Conservation (phyloP, 92 coral and sea anemone species). For the Muricea muricata region DNA sequence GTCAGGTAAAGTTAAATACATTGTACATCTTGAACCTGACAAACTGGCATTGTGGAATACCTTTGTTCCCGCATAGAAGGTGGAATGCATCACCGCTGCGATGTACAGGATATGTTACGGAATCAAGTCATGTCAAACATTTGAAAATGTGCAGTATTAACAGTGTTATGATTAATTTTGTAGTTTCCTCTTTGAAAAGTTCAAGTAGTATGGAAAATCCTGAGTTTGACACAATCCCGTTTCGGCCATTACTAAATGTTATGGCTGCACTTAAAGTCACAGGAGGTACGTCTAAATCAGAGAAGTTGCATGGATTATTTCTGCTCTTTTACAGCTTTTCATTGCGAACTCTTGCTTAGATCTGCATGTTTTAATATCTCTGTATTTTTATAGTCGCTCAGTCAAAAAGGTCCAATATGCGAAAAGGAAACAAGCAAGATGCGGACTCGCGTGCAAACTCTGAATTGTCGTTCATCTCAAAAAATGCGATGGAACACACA, state of each 20-base stretch:
- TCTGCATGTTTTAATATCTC: neutral
- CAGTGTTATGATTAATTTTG: neutral
- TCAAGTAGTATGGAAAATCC: constrained; percentile 28
- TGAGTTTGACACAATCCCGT: constrained; percentile 69
- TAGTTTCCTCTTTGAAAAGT: constrained; percentile 36
- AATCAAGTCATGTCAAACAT: no score
- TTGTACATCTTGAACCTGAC: no score
- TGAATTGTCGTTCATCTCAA: constrained; percentile 1
- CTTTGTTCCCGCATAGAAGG: no score
- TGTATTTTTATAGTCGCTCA: neutral
- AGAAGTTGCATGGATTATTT: no score
- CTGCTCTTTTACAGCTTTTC: no score
- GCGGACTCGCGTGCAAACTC: neutral
- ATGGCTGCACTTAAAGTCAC: constrained; percentile 74
- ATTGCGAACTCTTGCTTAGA: no score
- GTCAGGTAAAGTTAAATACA: neutral
- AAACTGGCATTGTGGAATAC: no score
- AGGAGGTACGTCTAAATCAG: constrained; percentile 69
- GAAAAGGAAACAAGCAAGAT: constrained; percentile 16
- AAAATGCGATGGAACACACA: constrained; percentile 39
- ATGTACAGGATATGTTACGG: no score
- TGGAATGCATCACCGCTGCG: no score
- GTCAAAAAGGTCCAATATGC: neutral
- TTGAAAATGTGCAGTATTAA: no score
- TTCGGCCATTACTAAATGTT: constrained; percentile 85